Evolutionary conservation across 1,140 invertebrate genomes (phyloP), one percentile per base, ranked within the genome.

Genomic region (Melitaea cinxia): DNA sequence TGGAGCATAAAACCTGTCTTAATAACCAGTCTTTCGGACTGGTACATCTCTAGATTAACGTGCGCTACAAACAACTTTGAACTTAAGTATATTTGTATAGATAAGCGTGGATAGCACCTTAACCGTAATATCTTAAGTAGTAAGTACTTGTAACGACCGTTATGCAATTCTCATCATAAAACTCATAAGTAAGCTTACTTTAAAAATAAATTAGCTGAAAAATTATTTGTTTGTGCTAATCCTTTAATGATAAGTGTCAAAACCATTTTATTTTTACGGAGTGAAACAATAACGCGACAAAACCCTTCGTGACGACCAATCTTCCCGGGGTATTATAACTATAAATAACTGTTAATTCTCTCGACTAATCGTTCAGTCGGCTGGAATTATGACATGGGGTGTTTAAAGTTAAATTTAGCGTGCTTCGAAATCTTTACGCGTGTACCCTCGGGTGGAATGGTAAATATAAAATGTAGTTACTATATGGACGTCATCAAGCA

Each of bases 301-400:
- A 45, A 45, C 5, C 15, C 39, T 39, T 17, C 35, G 10, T 37
- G 30, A 35, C 30, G 24, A 23, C 33, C 17, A 24, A 45, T 26
- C 10, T 14, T 17, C 26, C 17, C 21, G 15, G 55, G 14, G 21
- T 9, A 57, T 30, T 45, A 7, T 45, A 19, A 45, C 39, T 45
- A 45, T 45, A 45, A 45, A 45, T 19, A 45, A 15, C 39, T 45
- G 17, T 21, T 45, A 45, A 45, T 19, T 37, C 4, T 45, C 19
- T 45, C 39, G 39, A 6, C 39, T 19, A 45, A 45, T 45, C 6
- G 39, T 19, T 45, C 5, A 45, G 15, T 17, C 39, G 39, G 5
- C 7, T 45, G 39, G 39, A 45, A 45, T 19, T 45, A 15, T 45
- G 39, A 19, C 39, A 45, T 45, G 39, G 39, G 39, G 17, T 45